Base-by-base conservation (phyloP, 2,113 vertebrate genomes). In the Chaetodon trifascialis region DNA sequence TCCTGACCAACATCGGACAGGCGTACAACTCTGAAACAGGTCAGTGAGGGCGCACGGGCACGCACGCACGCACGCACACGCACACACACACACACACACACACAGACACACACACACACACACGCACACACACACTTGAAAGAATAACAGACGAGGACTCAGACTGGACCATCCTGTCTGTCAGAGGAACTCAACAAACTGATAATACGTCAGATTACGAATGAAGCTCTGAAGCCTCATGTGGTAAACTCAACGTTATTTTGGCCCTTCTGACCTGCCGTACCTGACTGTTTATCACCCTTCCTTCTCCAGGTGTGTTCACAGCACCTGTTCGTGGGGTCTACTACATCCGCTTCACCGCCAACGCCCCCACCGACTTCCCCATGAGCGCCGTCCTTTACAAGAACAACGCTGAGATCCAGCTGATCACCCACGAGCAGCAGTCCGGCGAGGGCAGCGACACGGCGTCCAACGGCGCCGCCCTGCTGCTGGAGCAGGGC, bases 261-360 rank as follows among this genome's bases (percentile, higher is more conserved):
- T 62, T 49, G 30, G 23, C 14, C 36, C 17, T 16, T 34, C 40
- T 58, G 25, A 12, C 21, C 59, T 52, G 10, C 59, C 59, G 0
- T 38, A 52, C 46, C 0, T 49, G 23, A 21, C 25, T 11, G 2
- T 19, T 25, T 19, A 1, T 21, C 30, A 54, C 25, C 23, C 52
- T 2, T 17, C 52, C 14, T 4, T 49, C 65, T 60, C 19, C 83
- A 93, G 93, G 90, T 51, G 84, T 63, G 38, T 93, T 94, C 85
- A 92, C 77, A 0, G 93, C 85, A 0, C 91, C 92, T 0, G 17
- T 89, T 3, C 76, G 86, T 7, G 93, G 91, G 2, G 91, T 94
- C 30, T 93, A 92, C 79, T 92, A 92, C 73, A 21, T 93, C 56
- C 90, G 88, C 15, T 91, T 90, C 80, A 94, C 89, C 0, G 78